phyloP scores from a whole-genome alignment of 37 sponge, comb jelly and placozoan species.

The Theonella swinhoei region DNA sequence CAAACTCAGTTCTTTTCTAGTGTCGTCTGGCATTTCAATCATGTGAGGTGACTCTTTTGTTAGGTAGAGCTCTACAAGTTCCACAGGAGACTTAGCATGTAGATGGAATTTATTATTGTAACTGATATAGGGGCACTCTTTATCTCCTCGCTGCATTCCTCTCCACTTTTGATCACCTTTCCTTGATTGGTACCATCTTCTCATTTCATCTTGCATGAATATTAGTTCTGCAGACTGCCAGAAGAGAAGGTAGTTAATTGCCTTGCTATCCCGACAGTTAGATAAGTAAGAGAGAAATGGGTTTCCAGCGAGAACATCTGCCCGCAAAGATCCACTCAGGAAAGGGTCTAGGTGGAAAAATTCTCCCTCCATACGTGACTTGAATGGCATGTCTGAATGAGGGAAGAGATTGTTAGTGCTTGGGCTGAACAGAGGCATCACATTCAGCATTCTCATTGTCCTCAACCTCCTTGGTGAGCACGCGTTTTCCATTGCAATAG shows the following conservation, averaged over 20 bases:
- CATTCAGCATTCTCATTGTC: not conserved
- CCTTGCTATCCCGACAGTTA: not conserved
- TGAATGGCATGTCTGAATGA: not conserved
- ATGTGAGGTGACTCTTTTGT: slow-evolving; percentile 1
- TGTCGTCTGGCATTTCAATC: slow-evolving; percentile 28
- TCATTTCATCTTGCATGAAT: slow-evolving; percentile 61
- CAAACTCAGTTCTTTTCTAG: slow-evolving; percentile 15
- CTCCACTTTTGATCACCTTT: not conserved
- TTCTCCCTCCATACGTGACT: not conserved
- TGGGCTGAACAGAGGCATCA: slow-evolving; percentile 28
- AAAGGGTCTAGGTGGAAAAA: slow-evolving; percentile 4
- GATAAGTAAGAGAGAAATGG: slow-evolving; percentile 52
- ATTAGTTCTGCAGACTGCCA: slow-evolving; percentile 69
- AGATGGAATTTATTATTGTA: slow-evolving; percentile 14
- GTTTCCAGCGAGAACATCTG: slow-evolving; percentile 53
- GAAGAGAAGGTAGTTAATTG: slow-evolving; percentile 53
- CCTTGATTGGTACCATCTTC: slow-evolving; percentile 15
- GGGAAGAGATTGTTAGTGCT: slow-evolving; percentile 39
- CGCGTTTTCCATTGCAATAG: too few relatives aligned
- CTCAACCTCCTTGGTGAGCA: not conserved
- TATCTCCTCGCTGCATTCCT: not conserved
- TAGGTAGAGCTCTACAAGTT: slow-evolving; percentile 52
- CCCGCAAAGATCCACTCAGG: slow-evolving; percentile 57
- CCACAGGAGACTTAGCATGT: slow-evolving; percentile 21
- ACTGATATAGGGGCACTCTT: slow-evolving; percentile 17